Base-by-base conservation (phyloP, 2,113 vertebrate species). In the Butorides virescens region DNA sequence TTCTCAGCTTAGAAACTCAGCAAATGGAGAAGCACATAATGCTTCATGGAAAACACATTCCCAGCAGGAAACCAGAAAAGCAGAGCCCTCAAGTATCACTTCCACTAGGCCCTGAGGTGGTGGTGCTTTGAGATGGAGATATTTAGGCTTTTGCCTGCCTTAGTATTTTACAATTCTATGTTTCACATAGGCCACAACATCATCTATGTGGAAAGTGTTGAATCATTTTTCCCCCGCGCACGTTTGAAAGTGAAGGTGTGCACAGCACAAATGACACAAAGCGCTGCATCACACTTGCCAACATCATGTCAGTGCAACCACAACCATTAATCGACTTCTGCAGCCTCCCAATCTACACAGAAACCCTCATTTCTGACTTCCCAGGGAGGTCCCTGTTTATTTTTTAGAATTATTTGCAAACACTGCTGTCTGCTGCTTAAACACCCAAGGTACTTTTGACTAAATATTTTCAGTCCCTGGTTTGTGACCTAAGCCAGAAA, bases 331-430 rank as follows among this genome's bases (percentile, higher is more conserved):
- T 25, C 9, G 1, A 4, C 52, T 84, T 56, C 49, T 70, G 27
- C 58, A 65, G 17, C 32, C 61, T 81, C 36, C 30, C 47, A 32
- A 19, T 34, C 2, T 0, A 29, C 7, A 3, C 44, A 63, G 67
- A 83, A 84, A 94, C n/a, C 13, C n/a, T 82, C 15, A 36, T 32
- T 66, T 72, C 77, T 93, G 39, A 12, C 66, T 95, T 89, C 68
- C 4, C 39, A 90, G 74, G 84, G 80, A 71, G 5, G n/a, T n/a
- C 5, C 18, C 21, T 61, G 29, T 46, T 86, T 92, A 39, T 78
- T 73, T 92, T 62, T 61, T 13, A 82, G 23, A 18, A 59, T 61
- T 93, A 85, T 95, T 96, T 94, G 50, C 81, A 93, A 89, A 93
- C 37, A 79, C 10, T 92, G 46, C 23, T 91, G 46, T 67, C 66